Evolutionary conservation across 2,113 vertebrate species (phyloP).

Genomic region (Loxodonta africana): DNA sequence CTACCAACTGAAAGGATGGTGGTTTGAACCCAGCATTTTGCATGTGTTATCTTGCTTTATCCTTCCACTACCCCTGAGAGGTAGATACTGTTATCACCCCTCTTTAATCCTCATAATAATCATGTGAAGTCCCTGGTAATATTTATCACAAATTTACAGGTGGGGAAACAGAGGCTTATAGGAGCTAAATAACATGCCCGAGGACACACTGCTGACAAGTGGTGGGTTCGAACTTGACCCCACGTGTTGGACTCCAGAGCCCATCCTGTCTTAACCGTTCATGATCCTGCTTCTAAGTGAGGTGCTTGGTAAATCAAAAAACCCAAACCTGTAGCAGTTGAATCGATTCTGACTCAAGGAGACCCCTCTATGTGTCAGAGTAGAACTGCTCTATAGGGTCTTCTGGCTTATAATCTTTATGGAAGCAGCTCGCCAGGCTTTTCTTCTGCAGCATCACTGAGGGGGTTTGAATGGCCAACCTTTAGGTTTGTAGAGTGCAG

Average conservation of each 20-base stretch:
- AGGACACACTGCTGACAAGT: background rate
- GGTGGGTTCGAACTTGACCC: background rate
- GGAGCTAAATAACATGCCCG: background rate
- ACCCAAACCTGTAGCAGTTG: background rate
- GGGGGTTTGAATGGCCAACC: too few species aligned
- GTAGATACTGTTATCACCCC: background rate
- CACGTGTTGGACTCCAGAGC: background rate
- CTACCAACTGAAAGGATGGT: too few species aligned
- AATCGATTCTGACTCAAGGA: background rate
- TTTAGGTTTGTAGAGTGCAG: background rate
- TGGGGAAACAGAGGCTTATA: background rate
- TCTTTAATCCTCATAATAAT: background rate
- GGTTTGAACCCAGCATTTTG: background rate
- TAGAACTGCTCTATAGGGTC: background rate
- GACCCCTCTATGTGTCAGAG: background rate
- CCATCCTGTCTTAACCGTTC: background rate
- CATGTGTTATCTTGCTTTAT: background rate
- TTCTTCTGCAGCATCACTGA: background rate
- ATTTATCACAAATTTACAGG: background rate
- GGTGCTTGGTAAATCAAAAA: background rate
- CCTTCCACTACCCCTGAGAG: background rate
- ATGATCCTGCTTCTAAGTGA: background rate
- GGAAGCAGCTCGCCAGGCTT: background rate
- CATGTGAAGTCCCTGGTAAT: background rate
- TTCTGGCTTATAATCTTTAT: background rate